Evolutionary conservation across 2,888 invertebrate species (phyloP), one percentile per base, ranked within the genome.

Genomic region (Lochmaea crataegi): DNA sequence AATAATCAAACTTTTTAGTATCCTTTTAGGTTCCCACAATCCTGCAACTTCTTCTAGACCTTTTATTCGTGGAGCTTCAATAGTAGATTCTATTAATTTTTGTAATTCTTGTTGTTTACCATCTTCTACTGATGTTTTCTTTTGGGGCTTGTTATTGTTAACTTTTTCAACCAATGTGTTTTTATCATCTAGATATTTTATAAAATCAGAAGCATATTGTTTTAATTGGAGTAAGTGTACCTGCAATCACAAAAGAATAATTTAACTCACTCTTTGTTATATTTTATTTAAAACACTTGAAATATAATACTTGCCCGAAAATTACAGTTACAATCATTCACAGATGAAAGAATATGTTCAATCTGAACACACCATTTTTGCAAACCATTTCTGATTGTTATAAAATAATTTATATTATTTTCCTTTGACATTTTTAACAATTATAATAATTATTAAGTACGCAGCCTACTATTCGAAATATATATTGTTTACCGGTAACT

Each of bases 11-110:
- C 89, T 88, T 70, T 83, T 85, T 22, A 90, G 82, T 1, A 86
- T 82, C 75, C 87, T 85, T 81, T 90, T 90, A 1, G 88, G 86
- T 48, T 88, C 86, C 53, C 83, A 73, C 22, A 89, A 83, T 6
- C 90, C 90, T 9, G 88, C 88, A 16, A 90, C 87, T 76, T 88
- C 88, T 60, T 82, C 75, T 64, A 90, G 82, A 12, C 88, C 86
- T 72, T 77, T 77, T 61, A 83, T 79, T 68, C 76, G 79, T 32
- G 85, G 85, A 32, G 67, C 77, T 76, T 83, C 80, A 18, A 81
- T 74, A 16, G 81, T 82, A 70, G 63, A 42, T 56, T 75, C 45
- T 32, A 77, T 53, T 9, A 71, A 38, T n/a, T 60, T 65, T n/a
- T 65, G 38, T 41, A 68, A 16, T 6, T 41, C 16, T 22, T 16